These are phyloP conservation scores for Anhinga anhinga DNA, from an alignment of 2,113 vertebrate species.

Conservation along the genomic window DNA sequence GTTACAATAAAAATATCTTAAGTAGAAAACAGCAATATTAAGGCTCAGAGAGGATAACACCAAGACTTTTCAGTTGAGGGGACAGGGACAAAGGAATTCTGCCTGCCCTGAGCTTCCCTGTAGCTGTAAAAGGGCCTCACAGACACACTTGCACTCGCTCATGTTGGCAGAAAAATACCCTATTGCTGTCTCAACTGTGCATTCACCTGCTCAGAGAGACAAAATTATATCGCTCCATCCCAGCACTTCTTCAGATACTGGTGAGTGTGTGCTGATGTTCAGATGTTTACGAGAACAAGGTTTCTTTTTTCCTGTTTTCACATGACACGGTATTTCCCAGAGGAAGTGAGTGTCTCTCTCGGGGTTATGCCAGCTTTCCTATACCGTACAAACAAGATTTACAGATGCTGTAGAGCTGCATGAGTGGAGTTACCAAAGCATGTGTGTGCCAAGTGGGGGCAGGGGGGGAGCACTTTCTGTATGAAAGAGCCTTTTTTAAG, in stretches of 20 bases:
- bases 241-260: not conserved
- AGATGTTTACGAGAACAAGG: not conserved
- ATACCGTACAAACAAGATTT: not conserved
- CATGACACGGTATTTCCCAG: not conserved
- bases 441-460: not conserved
- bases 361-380: not conserved
- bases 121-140: not conserved
- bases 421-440: not conserved
- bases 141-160: not conserved
- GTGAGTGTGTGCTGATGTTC: not conserved
- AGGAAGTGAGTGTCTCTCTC: not conserved
- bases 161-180: not conserved
- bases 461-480: not conserved
- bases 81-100: slow-evolving; percentile 18
- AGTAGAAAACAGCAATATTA: not conserved
- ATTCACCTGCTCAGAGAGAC: slow-evolving; percentile 7
- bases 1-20: not conserved
- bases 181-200: not conserved
- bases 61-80: not conserved
- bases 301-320: not conserved
- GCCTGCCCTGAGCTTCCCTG: not conserved
- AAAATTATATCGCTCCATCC: not conserved
- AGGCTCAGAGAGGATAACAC: not conserved
- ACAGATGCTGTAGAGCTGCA: not conserved
- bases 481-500: not conserved